Evolutionary conservation across 2,797 vertebrate genomes (phyloP), one percentile per base, ranked within the genome.

Genomic region (Aulostomus chinensis): DNA sequence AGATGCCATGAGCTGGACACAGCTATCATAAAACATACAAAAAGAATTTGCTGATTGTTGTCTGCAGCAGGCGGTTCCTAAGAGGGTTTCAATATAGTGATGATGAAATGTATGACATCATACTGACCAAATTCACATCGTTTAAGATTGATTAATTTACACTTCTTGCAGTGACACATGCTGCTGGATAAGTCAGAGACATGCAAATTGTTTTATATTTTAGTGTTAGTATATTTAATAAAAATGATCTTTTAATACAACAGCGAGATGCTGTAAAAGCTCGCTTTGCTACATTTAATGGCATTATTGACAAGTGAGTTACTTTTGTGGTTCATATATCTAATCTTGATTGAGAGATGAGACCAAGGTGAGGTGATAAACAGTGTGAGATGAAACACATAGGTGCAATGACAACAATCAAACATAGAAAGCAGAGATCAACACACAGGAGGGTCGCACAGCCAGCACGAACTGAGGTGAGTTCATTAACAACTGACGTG

Each of bases 361-460:
- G 14, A 36, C 12, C 11, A 41, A 58, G 43, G 38, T 45, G 35
- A 50, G 50, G 37, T 63, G 59, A 75, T 68, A 20, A 54, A 76
- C 51, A 68, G 7, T 31, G 18, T 61, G 63, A 59, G 16, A 71
- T 63, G 65, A 33, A 53, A 53, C 32, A 51, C 43, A 60, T 17
- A 50, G 49, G 39, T 47, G 51, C 33, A 35, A 39, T 39, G 52
- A 75, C 38, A 54, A 74, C 47, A 59, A 53, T 61, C 31, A 65
- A 69, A 36, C 29, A 68, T 80, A 76, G 28, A 74, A 73, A 79
- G 66, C 67, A 82, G 59, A 57, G 49, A 60, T 68, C 68, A 81
- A 84, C 83, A 32, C 68, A 70, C 7, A 61, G 80, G 84, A 87
- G 41, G 47, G 79, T 76, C 74, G 66, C 30, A 64, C 62, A 87